phyloP scores from a whole-genome alignment of 2,113 vertebrate species.

The Cynocephalus volans region DNA sequence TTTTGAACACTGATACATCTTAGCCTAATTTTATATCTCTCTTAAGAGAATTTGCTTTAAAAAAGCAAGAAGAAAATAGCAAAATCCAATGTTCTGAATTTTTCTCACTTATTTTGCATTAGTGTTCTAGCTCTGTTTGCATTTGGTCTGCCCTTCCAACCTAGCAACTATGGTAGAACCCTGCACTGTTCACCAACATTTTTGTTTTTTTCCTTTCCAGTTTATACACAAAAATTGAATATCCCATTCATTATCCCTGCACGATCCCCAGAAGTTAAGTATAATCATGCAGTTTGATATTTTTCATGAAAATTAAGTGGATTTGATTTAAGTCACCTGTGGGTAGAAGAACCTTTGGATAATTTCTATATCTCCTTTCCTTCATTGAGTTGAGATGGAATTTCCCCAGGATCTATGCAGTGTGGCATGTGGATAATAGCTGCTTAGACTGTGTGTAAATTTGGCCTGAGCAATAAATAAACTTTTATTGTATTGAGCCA shows the following conservation, averaged over 20 bases:
- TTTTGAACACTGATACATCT: neutral
- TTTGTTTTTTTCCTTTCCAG: neutral
- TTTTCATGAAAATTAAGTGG: neutral
- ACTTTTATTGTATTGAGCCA: neutral
- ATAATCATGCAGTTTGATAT: neutral
- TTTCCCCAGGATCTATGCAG: neutral
- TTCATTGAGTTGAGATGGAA: neutral
- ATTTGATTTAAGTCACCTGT: neutral
- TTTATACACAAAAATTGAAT: neutral
- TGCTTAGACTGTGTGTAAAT: neutral
- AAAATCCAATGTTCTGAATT: neutral
- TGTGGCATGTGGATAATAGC: neutral
- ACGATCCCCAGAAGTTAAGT: neutral
- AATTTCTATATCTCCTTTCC: neutral
- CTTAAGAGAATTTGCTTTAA: neutral
- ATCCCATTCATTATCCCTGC: neutral
- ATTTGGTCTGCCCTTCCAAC: neutral
- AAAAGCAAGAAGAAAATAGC: constrained; percentile 21
- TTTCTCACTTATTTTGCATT: constrained; percentile 1
- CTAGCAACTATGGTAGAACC: neutral
- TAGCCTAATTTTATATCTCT: constrained; percentile 21
- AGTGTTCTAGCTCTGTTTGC: neutral
- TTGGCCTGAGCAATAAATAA: neutral
- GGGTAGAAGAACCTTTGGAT: neutral
- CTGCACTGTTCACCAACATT: neutral